phyloP scores from a whole-genome alignment of 2,888 invertebrate genomes.

The Coremacera marginata region DNA sequence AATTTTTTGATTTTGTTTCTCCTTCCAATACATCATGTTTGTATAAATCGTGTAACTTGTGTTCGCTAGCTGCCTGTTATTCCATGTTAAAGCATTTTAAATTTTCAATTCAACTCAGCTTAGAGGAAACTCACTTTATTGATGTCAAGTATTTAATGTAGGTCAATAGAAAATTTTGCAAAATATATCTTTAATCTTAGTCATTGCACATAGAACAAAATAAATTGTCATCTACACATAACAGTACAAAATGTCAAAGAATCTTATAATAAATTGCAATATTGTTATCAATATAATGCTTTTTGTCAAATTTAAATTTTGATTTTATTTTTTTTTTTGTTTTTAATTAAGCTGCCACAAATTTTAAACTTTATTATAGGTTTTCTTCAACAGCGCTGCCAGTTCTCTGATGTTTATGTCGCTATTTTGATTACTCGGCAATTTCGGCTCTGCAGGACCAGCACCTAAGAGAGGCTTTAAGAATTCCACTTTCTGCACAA shows the following conservation, averaged over 20 bases:
- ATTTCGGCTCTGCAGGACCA: not conserved
- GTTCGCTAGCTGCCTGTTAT: not conserved
- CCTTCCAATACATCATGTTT: not conserved
- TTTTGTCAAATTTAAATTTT: not conserved
- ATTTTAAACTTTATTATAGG: constrained; percentile 11
- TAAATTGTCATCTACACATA: not conserved
- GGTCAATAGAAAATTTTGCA: not conserved
- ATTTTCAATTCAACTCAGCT: not conserved
- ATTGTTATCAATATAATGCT: not conserved
- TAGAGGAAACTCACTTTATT: not conserved
- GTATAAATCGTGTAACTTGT: not conserved
- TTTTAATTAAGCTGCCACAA: not conserved
- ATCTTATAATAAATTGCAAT: not conserved
- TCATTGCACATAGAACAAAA: not conserved
- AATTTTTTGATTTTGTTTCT: not conserved
- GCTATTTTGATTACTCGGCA: not conserved
- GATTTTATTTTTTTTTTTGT: not conserved
- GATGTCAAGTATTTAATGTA: not conserved
- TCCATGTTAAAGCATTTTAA: constrained; percentile 5
- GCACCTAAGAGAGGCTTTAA: not conserved
- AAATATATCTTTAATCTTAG: too few relatives aligned
- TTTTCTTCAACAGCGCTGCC: constrained; percentile 19
- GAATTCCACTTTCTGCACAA: constrained; percentile 30
- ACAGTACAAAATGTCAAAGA: not conserved
- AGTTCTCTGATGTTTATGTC: constrained; percentile 11